A percentile compares a stretch with the other conserved stretches of the same genome.
Evolutionary conservation across 2,888 invertebrate species (phyloP).

Genomic region (Microplitis deprimator): DNA sequence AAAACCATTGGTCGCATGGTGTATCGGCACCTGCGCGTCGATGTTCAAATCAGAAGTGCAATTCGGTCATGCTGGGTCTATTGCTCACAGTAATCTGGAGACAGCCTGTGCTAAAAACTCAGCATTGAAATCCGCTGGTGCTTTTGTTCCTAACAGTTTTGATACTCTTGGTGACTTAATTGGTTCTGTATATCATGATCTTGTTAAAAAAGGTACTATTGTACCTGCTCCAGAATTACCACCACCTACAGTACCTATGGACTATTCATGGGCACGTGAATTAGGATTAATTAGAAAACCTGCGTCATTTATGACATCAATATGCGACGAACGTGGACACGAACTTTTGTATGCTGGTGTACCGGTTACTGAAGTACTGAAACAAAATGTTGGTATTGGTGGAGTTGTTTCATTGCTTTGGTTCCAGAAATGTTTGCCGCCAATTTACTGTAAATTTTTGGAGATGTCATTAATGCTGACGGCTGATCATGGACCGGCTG

Average conservation of each 20-base stretch:
- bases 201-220: conserved; percentile 88
- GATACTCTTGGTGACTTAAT: conserved; percentile 90
- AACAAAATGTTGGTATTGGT: conserved; percentile 96
- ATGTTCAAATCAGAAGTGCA: conserved; percentile 82
- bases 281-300: conserved; percentile 98
- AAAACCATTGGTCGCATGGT: conserved; percentile 98
- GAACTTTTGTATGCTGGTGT: conserved; percentile 97
- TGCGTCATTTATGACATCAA: conserved; percentile 99
- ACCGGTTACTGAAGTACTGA: conserved; percentile 89
- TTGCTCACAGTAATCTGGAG: conserved; percentile 94
- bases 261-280: conserved; percentile 98
- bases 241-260: conserved; percentile 99
- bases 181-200: conserved; percentile 79
- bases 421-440: conserved; percentile 97
- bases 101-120: conserved; percentile 95
- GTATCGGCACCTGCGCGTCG: conserved; percentile 92
- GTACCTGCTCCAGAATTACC: conserved; percentile 92
- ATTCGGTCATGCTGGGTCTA: conserved; percentile 99
- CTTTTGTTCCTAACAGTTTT: conserved; percentile 92
- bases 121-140: conserved; percentile 86
- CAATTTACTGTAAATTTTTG: conserved; percentile 96
- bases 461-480: conserved; percentile 99
- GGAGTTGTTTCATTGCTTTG: conserved; percentile 97
- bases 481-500: conserved; percentile 98
- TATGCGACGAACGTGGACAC: conserved; percentile 98